Conservation (phyloP, 2,113 vertebrate genomes). For the Acanthochromis polyacanthus region DNA sequence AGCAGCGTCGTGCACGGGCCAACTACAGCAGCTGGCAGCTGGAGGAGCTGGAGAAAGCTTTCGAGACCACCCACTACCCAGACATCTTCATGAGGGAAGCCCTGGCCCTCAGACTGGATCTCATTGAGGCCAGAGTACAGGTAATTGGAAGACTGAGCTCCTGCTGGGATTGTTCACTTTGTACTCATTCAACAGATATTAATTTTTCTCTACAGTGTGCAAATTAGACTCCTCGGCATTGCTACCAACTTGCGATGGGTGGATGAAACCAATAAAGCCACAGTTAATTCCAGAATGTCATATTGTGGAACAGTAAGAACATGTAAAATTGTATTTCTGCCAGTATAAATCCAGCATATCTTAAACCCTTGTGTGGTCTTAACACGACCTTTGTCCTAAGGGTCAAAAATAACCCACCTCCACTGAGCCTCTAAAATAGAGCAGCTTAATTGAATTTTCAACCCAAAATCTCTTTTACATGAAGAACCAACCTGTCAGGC, state of each 20-base stretch:
- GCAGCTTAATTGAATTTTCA: no score
- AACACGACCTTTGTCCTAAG: no score
- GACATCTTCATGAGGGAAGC: conserved; percentile 91
- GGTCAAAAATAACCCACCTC: no score
- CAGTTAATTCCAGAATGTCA: no score
- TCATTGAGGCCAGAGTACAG: conserved; percentile 90
- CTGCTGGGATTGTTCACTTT: conserved; percentile 9
- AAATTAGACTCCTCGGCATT: conserved; percentile 3
- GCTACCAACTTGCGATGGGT: background rate
- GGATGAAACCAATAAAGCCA: no score
- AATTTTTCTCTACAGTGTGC: background rate
- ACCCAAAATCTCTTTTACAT: no score
- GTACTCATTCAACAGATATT: conserved; percentile 1
- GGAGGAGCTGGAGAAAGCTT: conserved; percentile 90
- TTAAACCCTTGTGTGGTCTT: background rate
- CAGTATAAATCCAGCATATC: background rate
- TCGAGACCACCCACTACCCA: conserved; percentile 88
- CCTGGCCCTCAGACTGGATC: conserved; percentile 88
- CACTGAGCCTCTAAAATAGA: no score
- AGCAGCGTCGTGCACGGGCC: conserved; percentile 88
- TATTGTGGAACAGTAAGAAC: no score
- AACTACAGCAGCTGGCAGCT: conserved; percentile 93
- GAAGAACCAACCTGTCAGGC: no score
- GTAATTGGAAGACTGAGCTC: conserved; percentile 53
- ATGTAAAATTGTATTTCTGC: background rate